A percentile compares a stretch with the other conserved stretches of the same genome.
Evolutionary conservation across 2,888 invertebrate genomes (phyloP).

Genomic region (Ormia ochracea): DNA sequence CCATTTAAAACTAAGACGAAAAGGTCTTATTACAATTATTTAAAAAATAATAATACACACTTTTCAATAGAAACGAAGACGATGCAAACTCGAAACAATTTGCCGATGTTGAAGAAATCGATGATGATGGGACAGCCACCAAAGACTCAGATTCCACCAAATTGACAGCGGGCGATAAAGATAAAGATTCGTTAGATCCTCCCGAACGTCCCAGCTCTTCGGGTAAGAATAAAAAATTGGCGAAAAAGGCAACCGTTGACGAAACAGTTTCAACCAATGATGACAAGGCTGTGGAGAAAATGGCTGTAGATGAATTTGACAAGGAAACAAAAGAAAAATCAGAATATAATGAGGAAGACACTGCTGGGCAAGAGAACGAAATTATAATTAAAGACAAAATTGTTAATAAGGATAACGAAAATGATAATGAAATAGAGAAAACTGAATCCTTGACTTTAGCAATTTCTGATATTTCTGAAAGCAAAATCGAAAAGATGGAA

Average conservation of each 20-base stretch:
- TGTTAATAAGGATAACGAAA: conserved; percentile 27
- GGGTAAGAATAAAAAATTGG: conserved; percentile 74
- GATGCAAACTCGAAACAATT: conserved; percentile 77
- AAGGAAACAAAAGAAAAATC: conserved; percentile 61
- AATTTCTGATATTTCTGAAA: conserved; percentile 60
- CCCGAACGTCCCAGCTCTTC: conserved; percentile 77
- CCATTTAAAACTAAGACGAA: no score
- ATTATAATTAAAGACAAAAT: conserved; percentile 30
- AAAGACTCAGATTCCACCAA: conserved; percentile 77
- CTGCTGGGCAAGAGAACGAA: conserved; percentile 16
- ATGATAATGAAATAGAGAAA: conserved; percentile 30
- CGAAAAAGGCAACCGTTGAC: conserved; percentile 66
- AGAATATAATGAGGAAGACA: conserved; percentile 51
- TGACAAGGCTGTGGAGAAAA: conserved; percentile 53
- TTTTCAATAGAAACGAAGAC: conserved; percentile 73
- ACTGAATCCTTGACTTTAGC: conserved; percentile 6
- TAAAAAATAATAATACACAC: no score
- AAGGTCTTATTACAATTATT: no score
- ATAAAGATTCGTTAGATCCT: conserved; percentile 75
- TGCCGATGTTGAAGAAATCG: conserved; percentile 75
- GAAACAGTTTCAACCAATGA: conserved; percentile 61
- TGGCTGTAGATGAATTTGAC: conserved; percentile 57
- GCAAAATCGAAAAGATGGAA: conserved; percentile 52
- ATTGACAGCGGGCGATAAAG: conserved; percentile 71
- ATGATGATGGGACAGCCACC: conserved; percentile 76